Evolutionary conservation across 1,140 invertebrate genomes (phyloP).

Genomic region (Diprion similis): DNA sequence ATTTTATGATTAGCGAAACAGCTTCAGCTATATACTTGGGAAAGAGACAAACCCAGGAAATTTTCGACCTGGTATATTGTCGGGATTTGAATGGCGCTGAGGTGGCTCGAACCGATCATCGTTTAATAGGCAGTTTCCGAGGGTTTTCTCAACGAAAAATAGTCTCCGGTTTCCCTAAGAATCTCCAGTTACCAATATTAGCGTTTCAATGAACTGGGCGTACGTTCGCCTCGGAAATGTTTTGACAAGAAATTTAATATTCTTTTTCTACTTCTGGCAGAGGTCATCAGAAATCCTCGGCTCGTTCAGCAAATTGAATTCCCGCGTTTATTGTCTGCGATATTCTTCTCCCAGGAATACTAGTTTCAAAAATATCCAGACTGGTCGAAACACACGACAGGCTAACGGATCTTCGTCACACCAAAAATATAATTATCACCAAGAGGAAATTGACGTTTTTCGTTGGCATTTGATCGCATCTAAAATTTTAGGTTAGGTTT

Average conservation of each 20-base stretch:
- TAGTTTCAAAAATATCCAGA: neutral
- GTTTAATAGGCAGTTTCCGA: neutral
- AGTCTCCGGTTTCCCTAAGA: neutral
- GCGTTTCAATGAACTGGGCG: neutral
- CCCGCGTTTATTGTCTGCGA: too few relatives aligned
- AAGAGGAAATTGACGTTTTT: too few relatives aligned
- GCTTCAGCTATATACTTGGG: too few relatives aligned
- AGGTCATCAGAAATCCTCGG: neutral
- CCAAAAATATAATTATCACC: too few relatives aligned
- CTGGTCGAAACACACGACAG: too few relatives aligned
- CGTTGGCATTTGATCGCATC: too few relatives aligned
- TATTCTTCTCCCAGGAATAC: neutral
- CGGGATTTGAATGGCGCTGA: neutral
- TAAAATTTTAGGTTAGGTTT: too few relatives aligned
- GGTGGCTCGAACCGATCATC: neutral
- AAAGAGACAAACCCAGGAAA: too few relatives aligned
- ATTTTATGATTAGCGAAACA: too few relatives aligned
- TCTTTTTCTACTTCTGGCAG: neutral
- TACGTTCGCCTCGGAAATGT: conserved; percentile 35
- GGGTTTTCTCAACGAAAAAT: neutral
- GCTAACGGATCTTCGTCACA: too few relatives aligned
- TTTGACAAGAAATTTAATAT: conserved; percentile 50
- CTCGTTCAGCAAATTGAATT: too few relatives aligned
- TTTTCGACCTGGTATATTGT: too few relatives aligned
- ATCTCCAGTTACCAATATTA: neutral